Evolutionary conservation across 2,797 vertebrate species (phyloP).

Genomic region (Trichosurus vulpecula): DNA sequence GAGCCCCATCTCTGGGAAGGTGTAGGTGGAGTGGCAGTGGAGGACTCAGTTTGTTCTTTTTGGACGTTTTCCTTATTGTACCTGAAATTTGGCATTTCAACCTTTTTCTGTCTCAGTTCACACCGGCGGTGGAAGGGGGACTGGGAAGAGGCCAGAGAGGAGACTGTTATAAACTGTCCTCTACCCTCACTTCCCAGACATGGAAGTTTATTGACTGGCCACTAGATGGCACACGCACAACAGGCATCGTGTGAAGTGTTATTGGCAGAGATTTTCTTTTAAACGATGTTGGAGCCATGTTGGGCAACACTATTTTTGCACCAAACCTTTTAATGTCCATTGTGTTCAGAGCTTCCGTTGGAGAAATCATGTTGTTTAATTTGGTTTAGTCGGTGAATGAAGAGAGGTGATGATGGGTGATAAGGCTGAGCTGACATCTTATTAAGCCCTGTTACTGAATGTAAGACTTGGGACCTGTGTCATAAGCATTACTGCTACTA

Average conservation of each 20-base stretch:
- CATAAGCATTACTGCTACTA: slow-evolving; percentile 31
- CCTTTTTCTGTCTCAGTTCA: not conserved
- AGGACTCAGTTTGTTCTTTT: not conserved
- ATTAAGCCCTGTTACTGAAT: slow-evolving; percentile 13
- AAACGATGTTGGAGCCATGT: not conserved
- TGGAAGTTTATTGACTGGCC: not conserved
- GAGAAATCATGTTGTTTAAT: not conserved
- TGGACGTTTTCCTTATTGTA: not conserved
- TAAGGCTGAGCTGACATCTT: not conserved
- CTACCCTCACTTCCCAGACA: not conserved
- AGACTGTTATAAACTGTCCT: not conserved
- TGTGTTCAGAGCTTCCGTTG: not conserved
- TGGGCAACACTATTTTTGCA: not conserved
- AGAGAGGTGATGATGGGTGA: slow-evolving; percentile 37
- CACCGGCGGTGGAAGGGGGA: not conserved
- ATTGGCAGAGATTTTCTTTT: not conserved
- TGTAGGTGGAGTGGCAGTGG: slow-evolving; percentile 22
- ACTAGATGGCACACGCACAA: not conserved
- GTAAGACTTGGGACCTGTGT: slow-evolving; percentile 57
- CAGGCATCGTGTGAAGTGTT: not conserved
- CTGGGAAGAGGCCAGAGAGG: not conserved
- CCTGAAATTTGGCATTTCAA: slow-evolving; percentile 1
- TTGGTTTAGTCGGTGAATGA: slow-evolving; percentile 24
- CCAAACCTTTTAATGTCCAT: not conserved
- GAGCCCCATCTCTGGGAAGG: slow-evolving; percentile 1